Conservation (phyloP, 2,113 vertebrate genomes). For the Bufo bufo region DNA sequence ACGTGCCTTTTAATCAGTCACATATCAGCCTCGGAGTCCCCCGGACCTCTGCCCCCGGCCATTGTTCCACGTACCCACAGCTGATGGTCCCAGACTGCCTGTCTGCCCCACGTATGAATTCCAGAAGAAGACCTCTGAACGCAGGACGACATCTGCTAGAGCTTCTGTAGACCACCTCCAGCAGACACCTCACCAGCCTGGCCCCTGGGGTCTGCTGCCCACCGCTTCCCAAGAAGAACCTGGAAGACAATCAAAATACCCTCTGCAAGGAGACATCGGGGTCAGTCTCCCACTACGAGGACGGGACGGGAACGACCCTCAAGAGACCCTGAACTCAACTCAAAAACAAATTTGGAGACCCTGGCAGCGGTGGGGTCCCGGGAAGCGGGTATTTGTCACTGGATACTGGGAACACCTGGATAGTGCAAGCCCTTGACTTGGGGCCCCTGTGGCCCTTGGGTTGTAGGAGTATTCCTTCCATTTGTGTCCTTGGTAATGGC, state of each 20-base stretch:
- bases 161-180: background rate
- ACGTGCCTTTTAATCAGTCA: conserved; percentile 30
- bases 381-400: conserved; percentile 27
- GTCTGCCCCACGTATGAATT: background rate
- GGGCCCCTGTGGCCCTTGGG: conserved; percentile 52
- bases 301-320: background rate
- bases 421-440: conserved; percentile 44
- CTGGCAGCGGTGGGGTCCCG: conserved; percentile 50
- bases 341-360: conserved; percentile 29
- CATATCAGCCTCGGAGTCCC: conserved; percentile 35
- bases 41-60: background rate
- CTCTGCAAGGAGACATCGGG: background rate
- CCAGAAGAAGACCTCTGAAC: no score
- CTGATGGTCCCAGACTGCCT: background rate
- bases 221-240: no score
- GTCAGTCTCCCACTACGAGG: no score
- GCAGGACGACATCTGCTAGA: background rate
- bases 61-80: background rate
- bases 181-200: background rate
- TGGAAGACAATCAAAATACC: conserved; percentile 3
- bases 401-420: conserved; percentile 52
- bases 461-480: conserved; percentile 10
- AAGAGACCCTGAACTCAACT: background rate
- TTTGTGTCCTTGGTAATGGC: conserved; percentile 76
- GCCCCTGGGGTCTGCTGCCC: background rate